Evolutionary conservation across 2,113 vertebrate genomes (phyloP), one percentile per base, ranked within the genome.

Genomic region (Phylloscopus trochiloides): DNA sequence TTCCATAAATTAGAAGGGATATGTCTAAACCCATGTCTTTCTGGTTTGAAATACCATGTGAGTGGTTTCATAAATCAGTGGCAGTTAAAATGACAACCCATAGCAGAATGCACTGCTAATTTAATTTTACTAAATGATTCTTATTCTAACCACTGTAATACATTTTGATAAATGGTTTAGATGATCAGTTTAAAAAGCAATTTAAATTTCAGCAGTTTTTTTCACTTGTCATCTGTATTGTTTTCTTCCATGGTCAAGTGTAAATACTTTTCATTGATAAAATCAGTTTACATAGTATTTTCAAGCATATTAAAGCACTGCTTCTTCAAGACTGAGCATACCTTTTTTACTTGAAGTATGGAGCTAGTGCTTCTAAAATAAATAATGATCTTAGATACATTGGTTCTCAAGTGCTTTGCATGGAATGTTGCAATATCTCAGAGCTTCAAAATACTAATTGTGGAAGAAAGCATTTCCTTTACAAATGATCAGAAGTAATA

Each of bases 61-160:
- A 85, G 55, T 86, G 82, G 71, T 90, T 88, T 94, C 71, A 94
- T 88, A 96, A 92, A 96, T 96, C 85, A 92, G 47, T 59, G 74
- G 32, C 47, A 58, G 43, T 83, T 91, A 76, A 94, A 88, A 59
- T 95, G 92, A 80, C 75, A 92, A 48, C 48, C 55, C 51, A 43
- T 48, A 71, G 51, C 48, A 86, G 59, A 94, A 86, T 73, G 71
- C 17, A 38, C 32, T 83, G 59, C 63, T 93, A 92, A 95, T 95
- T 94, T 83, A 83, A 88, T 94, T 95, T 92, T 88, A 31, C 55
- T 77, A 88, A 96, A 86, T 83, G 34, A 80, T 94, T 82, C 17
- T 65, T 68, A 52, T 65, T 92, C 66, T 48, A 90, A 88, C 87
- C 59, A 81, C 78, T 7, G 9, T 92, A 93, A 92, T 93, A 77